Evolutionary conservation across 2,888 invertebrate species (phyloP).

Genomic region (Sarcophaga variegata): DNA sequence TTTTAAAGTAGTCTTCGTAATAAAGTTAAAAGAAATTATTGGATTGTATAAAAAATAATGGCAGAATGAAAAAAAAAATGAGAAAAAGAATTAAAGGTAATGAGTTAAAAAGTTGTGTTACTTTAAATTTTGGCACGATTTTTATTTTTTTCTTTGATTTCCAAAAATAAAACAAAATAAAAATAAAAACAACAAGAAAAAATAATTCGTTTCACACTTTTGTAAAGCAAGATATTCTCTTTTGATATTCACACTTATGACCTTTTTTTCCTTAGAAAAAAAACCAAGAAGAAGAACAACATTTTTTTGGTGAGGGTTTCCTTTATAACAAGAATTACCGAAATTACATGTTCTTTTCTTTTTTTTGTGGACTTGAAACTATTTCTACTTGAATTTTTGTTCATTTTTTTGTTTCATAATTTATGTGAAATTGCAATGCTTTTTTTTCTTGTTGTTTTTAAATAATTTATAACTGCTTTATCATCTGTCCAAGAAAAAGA

Average conservation of each 20-base stretch:
- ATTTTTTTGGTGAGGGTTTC: not conserved
- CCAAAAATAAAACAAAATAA: not conserved
- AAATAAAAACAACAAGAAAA: not conserved
- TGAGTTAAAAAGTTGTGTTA: slow-evolving; percentile 40
- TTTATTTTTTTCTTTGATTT: slow-evolving; percentile 38
- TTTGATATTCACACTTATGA: slow-evolving; percentile 60
- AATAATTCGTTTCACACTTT: slow-evolving; percentile 52
- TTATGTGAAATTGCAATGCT: slow-evolving; percentile 37
- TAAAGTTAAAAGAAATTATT: slow-evolving; percentile 17
- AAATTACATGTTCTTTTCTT: not conserved
- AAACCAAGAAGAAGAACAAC: not conserved
- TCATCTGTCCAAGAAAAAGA: slow-evolving; percentile 17
- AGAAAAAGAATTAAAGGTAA: slow-evolving; percentile 14
- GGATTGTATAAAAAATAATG: not conserved
- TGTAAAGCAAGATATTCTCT: slow-evolving; percentile 48
- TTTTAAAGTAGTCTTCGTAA: slow-evolving; percentile 7
- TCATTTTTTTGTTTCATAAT: slow-evolving; percentile 17
- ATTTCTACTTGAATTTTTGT: not conserved
- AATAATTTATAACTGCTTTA: slow-evolving; percentile 52
- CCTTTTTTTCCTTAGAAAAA: slow-evolving; percentile 38
- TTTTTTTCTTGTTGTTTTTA: slow-evolving; percentile 8
- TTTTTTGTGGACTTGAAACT: not conserved
- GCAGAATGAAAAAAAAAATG: not conserved
- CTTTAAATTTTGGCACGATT: slow-evolving; percentile 55
- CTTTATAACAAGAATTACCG: not conserved